Base-by-base conservation (phyloP, 1,140 invertebrate genomes). In the Tetranychus cinnabarinus region DNA sequence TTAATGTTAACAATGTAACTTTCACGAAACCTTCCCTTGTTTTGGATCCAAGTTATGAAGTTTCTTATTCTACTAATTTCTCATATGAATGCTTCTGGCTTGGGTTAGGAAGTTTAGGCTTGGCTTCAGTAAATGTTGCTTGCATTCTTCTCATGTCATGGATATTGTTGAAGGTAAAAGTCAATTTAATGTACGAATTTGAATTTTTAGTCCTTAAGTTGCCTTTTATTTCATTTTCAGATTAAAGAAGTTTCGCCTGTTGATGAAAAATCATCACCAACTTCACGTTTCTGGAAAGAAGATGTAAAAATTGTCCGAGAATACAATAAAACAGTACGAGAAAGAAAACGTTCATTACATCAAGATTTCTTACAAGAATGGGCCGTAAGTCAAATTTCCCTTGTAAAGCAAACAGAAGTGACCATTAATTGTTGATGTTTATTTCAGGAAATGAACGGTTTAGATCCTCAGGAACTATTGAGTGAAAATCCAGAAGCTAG, bases 181-280 rank as follows among this genome's bases (percentile, higher is more conserved):
- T 65, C 47, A 42, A 42, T 45, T n/a, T 36, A 39, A 36, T 2
- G 23, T 50, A 12, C 61, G 13, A 48, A 47, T 34, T 50, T 2
- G 34, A 55, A 61, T 37, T 61, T 34, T 63, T 65, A 13, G 35
- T 54, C 1, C n/a, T n/a, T n/a, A 0, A 31, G 12, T 12, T 7
- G 48, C 50, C 58, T 63, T 61, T 54, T 58, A 63, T 72, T 72
- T 36, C 55, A 6, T 5, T 33, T 67, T 23, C 23, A 82, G 80
- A 84, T 88, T 61, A 89, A 89, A 72, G 85, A 88, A 75, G 84
- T 88, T 0, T 84, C 85, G 0, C 85, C 85, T 0, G 82, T 85
- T 60, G 83, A 82, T 1, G 83, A 82, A 1, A 80, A 80, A 35
- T 62, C 63, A 58, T 79, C 82, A 48, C 79, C 81, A 69, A 73